Conservation (phyloP, 2,113 vertebrate species). For the Oreochromis aureus region DNA sequence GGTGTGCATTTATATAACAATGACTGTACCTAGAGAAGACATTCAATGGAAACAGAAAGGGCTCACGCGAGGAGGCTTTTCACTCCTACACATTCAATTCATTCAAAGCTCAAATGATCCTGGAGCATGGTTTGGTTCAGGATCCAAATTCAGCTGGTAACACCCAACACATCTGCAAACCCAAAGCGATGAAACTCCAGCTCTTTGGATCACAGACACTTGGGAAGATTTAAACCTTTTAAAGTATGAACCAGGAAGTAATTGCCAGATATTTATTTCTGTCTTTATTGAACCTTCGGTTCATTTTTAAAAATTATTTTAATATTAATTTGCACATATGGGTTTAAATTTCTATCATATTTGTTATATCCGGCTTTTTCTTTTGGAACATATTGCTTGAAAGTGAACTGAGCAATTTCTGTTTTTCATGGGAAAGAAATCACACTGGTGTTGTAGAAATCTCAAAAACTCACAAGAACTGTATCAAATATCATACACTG, state of each 20-base stretch:
- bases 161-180: not conserved
- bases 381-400: not conserved
- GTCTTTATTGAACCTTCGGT: not conserved
- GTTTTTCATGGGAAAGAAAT: not conserved
- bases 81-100: not conserved
- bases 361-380: not conserved
- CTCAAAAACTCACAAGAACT: not conserved
- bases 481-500: not conserved
- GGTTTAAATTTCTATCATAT: not conserved
- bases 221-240: not conserved
- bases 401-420: not conserved
- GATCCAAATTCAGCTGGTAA: not conserved
- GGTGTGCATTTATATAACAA: not conserved
- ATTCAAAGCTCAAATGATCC: not conserved
- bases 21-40: not conserved
- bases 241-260: not conserved
- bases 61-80: not conserved
- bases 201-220: not conserved
- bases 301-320: not conserved
- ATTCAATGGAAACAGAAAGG: not conserved
- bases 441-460: not conserved
- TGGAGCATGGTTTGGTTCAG: not conserved
- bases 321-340: not conserved
- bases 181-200: not conserved
- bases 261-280: not conserved